Conservation (phyloP, 2,113 vertebrate species). For the Gavia stellata region DNA sequence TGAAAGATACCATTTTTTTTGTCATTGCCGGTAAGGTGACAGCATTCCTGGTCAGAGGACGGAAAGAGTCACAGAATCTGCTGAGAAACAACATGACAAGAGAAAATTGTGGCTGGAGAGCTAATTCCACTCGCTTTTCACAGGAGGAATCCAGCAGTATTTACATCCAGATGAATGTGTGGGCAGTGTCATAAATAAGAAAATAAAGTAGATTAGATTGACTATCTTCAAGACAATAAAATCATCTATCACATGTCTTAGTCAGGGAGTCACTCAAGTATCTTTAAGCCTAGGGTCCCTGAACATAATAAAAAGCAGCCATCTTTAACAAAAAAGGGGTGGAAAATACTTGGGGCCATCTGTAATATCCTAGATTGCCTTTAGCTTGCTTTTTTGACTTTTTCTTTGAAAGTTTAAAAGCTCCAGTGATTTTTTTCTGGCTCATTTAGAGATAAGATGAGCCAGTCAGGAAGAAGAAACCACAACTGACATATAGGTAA, state of each 20-base stretch:
- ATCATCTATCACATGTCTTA: not conserved
- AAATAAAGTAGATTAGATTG: not conserved
- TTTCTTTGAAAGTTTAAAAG: not conserved
- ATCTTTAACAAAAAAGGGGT: not conserved
- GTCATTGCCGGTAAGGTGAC: not conserved
- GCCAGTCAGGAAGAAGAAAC: not conserved
- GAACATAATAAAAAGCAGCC: not conserved
- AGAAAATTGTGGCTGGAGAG: not conserved
- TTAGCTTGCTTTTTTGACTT: not conserved
- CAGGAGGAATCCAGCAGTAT: not conserved
- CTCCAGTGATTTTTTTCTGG: not conserved
- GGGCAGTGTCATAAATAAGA: not conserved
- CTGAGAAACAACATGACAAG: not conserved
- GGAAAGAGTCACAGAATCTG: not conserved
- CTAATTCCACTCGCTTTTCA: not conserved
- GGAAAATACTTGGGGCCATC: not conserved
- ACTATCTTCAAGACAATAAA: not conserved
- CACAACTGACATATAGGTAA: not conserved
- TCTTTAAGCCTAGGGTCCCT: not conserved
- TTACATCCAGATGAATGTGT: not conserved
- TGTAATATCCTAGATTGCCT: not conserved
- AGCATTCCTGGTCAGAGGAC: not conserved
- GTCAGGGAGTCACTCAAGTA: not conserved
- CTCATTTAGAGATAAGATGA: not conserved
- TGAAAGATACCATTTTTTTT: not conserved